phyloP scores from a whole-genome alignment of 2,797 vertebrate species.

The Bryconaethiops microstoma region DNA sequence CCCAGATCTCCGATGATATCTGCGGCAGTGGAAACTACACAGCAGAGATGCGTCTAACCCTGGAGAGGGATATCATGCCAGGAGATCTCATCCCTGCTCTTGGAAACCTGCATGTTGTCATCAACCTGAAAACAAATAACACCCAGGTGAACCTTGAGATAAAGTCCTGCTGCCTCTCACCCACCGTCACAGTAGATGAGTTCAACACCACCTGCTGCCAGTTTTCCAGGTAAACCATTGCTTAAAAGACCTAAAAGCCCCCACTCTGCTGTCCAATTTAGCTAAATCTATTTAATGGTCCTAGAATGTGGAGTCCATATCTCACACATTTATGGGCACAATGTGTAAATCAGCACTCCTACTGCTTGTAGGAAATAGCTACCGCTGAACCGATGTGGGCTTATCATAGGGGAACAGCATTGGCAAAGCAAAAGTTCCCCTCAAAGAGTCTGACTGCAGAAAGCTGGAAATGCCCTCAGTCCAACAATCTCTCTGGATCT shows the following conservation, averaged over 20 bases:
- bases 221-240: conserved; percentile 71
- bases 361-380: conserved; percentile 30
- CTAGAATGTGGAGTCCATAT: conserved; percentile 34
- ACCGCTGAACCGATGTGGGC: neutral
- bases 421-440: conserved; percentile 10
- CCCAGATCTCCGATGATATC: conserved; percentile 73
- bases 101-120: conserved; percentile 69
- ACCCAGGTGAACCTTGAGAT: conserved; percentile 70
- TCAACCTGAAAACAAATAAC: conserved; percentile 76
- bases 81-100: conserved; percentile 60
- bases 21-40: conserved; percentile 79
- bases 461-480: conserved; percentile 36
- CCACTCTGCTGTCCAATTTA: conserved; percentile 1
- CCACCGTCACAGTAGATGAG: conserved; percentile 57
- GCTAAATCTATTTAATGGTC: conserved; percentile 24
- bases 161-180: conserved; percentile 76
- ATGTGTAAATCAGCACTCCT: conserved; percentile 42
- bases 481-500: conserved; percentile 10
- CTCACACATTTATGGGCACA: conserved; percentile 8
- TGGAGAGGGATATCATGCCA: conserved; percentile 63
- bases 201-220: conserved; percentile 70
- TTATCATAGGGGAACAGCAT: conserved; percentile 48
- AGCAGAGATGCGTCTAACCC: conserved; percentile 74
- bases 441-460: conserved; percentile 17
- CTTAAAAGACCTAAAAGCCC: conserved; percentile 9